Evolutionary conservation across 2,888 invertebrate species (phyloP).

Genomic region (Glyphotaelius pellucidus): DNA sequence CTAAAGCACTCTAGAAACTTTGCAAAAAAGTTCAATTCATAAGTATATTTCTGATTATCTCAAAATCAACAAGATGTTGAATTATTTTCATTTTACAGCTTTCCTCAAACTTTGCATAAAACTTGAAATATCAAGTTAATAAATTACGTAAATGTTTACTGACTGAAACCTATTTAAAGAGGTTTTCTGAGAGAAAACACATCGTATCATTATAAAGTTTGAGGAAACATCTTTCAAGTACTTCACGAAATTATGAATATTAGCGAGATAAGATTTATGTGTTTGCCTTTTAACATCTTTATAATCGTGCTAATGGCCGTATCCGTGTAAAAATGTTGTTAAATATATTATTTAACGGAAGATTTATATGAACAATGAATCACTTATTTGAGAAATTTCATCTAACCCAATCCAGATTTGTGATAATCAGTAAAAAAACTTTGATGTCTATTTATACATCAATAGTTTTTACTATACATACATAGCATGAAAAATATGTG

Average conservation of each 20-base stretch:
- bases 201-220: neutral
- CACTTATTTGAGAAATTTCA: too few species aligned
- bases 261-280: neutral
- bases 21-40: neutral
- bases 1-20: neutral
- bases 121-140: neutral
- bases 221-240: neutral
- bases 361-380: too few species aligned
- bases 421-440: too few species aligned
- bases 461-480: too few species aligned
- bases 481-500: too few species aligned
- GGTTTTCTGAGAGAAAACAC: neutral
- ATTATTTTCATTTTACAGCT: neutral
- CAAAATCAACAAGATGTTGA: neutral
- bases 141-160: neutral
- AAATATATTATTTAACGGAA: too few species aligned
- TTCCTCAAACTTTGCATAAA: neutral
- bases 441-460: too few species aligned
- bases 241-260: neutral
- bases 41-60: neutral
- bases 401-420: too few species aligned
- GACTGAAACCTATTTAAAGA: neutral
- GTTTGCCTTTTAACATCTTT: neutral
- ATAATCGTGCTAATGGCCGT: too few species aligned
- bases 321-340: too few species aligned